A percentile compares a stretch with the other conserved stretches of the same genome.
Conservation (phyloP, 2,797 vertebrate genomes). For the Mormyrus proboscirostris region DNA sequence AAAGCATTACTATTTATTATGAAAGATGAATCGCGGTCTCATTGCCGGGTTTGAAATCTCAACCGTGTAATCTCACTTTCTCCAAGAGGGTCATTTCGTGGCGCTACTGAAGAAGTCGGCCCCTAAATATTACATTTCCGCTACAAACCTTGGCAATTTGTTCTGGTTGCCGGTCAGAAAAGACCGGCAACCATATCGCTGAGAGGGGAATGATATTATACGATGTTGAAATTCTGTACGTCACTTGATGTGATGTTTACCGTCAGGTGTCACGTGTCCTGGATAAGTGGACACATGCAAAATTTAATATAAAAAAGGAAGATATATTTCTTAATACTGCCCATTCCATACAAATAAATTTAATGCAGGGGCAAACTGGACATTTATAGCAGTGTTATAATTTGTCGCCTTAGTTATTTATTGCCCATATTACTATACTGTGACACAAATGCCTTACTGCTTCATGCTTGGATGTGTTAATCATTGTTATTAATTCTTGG, state of each 20-base stretch:
- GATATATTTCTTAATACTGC: background rate
- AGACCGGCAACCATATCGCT: background rate
- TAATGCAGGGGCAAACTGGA: background rate
- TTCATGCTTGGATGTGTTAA: background rate
- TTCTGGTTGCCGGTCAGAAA: background rate
- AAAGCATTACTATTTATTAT: background rate
- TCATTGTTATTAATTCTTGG: conserved; percentile 10
- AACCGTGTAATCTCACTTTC: background rate
- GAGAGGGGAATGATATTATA: background rate
- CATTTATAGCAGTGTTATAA: conserved; percentile 4
- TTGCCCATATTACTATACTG: background rate
- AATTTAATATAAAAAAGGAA: background rate
- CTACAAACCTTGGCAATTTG: background rate
- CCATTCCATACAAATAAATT: background rate
- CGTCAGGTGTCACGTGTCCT: background rate
- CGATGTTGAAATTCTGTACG: background rate
- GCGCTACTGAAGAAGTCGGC: background rate
- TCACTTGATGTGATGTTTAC: background rate
- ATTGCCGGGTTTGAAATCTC: background rate
- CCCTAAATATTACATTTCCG: background rate
- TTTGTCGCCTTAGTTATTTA: background rate
- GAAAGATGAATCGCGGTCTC: background rate
- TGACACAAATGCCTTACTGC: background rate
- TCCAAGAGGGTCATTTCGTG: background rate
- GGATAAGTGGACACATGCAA: background rate